Conservation (phyloP, 2,113 vertebrate species). For the Ascaphus truei region DNA sequence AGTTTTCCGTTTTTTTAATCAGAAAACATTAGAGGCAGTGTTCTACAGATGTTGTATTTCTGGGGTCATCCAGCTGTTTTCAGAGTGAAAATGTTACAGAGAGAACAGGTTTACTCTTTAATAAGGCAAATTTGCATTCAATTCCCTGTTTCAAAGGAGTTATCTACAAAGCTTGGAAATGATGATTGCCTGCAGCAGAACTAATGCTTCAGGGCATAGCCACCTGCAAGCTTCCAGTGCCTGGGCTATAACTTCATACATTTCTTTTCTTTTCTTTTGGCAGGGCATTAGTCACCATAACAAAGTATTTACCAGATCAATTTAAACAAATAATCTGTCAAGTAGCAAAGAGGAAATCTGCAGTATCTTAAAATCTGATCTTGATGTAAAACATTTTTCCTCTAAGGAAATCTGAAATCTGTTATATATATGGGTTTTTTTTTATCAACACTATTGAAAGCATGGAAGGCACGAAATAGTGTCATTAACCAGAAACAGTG, state of each 20-base stretch:
- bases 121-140: constrained; percentile 53
- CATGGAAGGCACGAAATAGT: neutral
- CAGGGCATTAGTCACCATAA: constrained; percentile 51
- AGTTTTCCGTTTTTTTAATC: neutral
- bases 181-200: constrained; percentile 39
- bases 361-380: constrained; percentile 53
- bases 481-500: neutral
- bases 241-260: constrained; percentile 34
- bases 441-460: neutral
- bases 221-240: constrained; percentile 56
- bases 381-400: constrained; percentile 43
- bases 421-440: neutral
- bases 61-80: constrained; percentile 14
- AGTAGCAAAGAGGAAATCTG: constrained; percentile 51
- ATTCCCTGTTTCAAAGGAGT: constrained; percentile 56
- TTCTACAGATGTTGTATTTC: constrained; percentile 16
- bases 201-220: constrained; percentile 34
- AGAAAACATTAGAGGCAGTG: constrained; percentile 48
- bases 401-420: constrained; percentile 32
- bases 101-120: constrained; percentile 43
- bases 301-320: constrained; percentile 53
- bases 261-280: constrained; percentile 40
- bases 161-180: constrained; percentile 49
- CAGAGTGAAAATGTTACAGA: constrained; percentile 49
- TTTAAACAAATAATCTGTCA: constrained; percentile 59